These are phyloP conservation scores for Latrodectus elegans DNA, from an alignment of 2,888 invertebrate genomes.

Conservation along the genomic window DNA sequence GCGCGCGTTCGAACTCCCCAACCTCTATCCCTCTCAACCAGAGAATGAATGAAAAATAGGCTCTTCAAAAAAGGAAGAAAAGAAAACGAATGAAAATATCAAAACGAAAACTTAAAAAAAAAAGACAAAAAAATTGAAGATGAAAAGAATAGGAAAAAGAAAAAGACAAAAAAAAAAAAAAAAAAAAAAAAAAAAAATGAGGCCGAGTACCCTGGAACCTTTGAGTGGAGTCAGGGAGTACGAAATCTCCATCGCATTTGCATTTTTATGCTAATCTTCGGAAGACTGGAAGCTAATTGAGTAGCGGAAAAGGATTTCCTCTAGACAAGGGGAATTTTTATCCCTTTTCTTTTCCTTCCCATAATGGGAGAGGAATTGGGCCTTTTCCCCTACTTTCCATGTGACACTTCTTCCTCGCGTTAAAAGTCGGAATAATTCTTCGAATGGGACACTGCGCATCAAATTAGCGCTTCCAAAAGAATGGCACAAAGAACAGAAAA, in stretches of 20 bases:
- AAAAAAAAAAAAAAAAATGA: constrained; percentile 1
- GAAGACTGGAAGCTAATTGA: constrained; percentile 64
- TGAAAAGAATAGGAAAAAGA: background rate
- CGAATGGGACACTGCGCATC: background rate
- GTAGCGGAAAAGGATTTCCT: constrained; percentile 63
- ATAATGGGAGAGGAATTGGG: constrained; percentile 36
- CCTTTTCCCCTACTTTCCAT: constrained; percentile 2
- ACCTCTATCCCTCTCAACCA: background rate
- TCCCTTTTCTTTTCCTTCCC: constrained; percentile 26
- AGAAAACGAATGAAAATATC: no score
- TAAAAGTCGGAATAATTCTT: background rate
- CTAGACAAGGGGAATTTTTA: constrained; percentile 43
- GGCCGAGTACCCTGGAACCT: constrained; percentile 15
- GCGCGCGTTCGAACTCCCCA: background rate
- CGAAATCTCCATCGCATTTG: constrained; percentile 67
- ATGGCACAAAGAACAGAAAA: background rate
- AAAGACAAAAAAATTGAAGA: no score
- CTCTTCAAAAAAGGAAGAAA: constrained; percentile 6
- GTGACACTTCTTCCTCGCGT: background rate
- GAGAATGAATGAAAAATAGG: constrained; percentile 26
- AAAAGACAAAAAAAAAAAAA: constrained; percentile 18
- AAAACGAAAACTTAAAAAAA: no score
- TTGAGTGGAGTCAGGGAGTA: constrained; percentile 55
- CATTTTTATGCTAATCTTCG: constrained; percentile 66
- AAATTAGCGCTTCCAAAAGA: background rate